A percentile compares a stretch with the other conserved stretches of the same genome.
Evolutionary conservation across 2,888 invertebrate species (phyloP).

Genomic region (Vanessa cardui): DNA sequence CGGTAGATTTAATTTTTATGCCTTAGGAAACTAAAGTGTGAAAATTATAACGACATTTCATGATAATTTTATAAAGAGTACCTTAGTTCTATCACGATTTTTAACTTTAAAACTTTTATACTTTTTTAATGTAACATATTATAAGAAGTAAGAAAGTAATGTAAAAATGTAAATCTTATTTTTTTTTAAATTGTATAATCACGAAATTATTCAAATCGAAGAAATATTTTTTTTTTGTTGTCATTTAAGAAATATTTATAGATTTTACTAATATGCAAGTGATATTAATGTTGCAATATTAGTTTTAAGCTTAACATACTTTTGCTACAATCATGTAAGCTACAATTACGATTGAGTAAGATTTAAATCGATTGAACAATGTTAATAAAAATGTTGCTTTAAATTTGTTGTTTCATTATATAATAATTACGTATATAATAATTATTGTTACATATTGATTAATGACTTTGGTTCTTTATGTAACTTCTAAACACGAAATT

Average conservation of each 20-base stretch:
- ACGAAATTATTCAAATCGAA: constrained; percentile 19
- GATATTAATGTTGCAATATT: constrained; percentile 81
- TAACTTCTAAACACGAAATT: not conserved
- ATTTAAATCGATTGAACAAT: constrained; percentile 59
- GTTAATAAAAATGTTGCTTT: constrained; percentile 80
- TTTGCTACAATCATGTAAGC: constrained; percentile 29
- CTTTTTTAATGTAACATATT: constrained; percentile 32
- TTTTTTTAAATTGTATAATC: constrained; percentile 27
- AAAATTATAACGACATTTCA: constrained; percentile 37
- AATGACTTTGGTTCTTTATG: not conserved
- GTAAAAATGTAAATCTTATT: constrained; percentile 67
- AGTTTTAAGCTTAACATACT: constrained; percentile 62
- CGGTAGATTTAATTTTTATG: constrained; percentile 41
- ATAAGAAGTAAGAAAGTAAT: constrained; percentile 56
- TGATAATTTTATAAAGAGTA: not conserved
- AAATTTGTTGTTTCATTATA: constrained; percentile 46
- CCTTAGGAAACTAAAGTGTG: constrained; percentile 46
- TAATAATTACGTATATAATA: constrained; percentile 9
- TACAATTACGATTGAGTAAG: constrained; percentile 44
- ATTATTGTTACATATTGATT: constrained; percentile 9
- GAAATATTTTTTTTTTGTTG: constrained; percentile 40
- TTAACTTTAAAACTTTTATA: constrained; percentile 17
- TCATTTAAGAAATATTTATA: constrained; percentile 44
- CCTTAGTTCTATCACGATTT: constrained; percentile 23
- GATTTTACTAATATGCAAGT: constrained; percentile 64